These are phyloP conservation scores for Gonioctena quinquepunctata DNA, from an alignment of 1,140 invertebrate genomes.

Conservation along the genomic window DNA sequence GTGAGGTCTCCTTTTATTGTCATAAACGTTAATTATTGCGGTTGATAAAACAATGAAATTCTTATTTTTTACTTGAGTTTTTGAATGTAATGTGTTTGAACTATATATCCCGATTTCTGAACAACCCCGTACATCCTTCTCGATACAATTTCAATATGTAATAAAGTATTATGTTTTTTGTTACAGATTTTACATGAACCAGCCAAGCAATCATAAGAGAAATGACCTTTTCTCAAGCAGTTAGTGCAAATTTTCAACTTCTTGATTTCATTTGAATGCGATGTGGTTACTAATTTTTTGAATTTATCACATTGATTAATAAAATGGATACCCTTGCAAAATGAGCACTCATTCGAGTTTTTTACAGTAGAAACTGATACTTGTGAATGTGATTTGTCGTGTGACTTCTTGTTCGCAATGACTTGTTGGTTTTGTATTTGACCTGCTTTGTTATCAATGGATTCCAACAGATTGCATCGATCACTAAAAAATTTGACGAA, in stretches of 20 bases:
- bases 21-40: not conserved
- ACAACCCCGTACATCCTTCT: too few relatives aligned
- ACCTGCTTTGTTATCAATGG: too few relatives aligned
- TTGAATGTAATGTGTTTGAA: slow-evolving; percentile 1
- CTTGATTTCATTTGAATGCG: not conserved
- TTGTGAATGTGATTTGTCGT: too few relatives aligned
- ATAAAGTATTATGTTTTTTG: slow-evolving; percentile 22
- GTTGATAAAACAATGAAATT: not conserved
- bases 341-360: not conserved
- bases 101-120: too few relatives aligned
- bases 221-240: slow-evolving; percentile 14
- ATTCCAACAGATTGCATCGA: too few relatives aligned
- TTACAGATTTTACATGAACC: slow-evolving; percentile 20
- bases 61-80: not conserved
- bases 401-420: too few relatives aligned
- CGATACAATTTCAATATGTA: slow-evolving; percentile 15
- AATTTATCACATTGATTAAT: slow-evolving; percentile 20
- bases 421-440: too few relatives aligned
- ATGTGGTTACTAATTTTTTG: not conserved
- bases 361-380: too few relatives aligned
- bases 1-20: not conserved
- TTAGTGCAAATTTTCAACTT: slow-evolving; percentile 15
- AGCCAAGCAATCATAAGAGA: slow-evolving; percentile 14
- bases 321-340: slow-evolving; percentile 21
- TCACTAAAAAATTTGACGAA: too few relatives aligned